Conservation (phyloP, 2,113 vertebrate genomes). For the Poicephalus gulielmi region DNA sequence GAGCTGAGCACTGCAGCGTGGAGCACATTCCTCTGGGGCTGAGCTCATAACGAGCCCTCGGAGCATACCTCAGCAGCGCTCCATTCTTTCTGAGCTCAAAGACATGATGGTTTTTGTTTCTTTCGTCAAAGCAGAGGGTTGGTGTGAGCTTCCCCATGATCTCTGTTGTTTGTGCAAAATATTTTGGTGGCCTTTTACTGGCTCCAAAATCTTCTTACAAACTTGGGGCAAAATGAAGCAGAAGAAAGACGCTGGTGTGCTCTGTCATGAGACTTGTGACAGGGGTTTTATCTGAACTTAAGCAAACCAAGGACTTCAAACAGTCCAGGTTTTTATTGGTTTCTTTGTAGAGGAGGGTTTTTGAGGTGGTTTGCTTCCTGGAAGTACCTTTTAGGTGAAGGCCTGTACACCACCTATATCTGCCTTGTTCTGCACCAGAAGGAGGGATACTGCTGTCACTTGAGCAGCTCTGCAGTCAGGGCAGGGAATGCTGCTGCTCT, state of each 20-base stretch:
- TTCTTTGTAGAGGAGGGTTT: neutral
- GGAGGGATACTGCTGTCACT: neutral
- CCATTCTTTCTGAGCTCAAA: neutral
- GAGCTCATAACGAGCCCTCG: neutral
- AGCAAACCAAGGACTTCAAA: neutral
- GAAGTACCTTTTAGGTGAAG: neutral
- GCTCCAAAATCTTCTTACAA: neutral
- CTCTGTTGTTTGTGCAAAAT: neutral
- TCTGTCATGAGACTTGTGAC: neutral
- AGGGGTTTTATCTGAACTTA: neutral
- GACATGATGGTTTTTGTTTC: neutral
- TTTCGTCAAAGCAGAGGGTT: neutral
- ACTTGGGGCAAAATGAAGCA: fast-evolving
- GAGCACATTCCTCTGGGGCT: neutral
- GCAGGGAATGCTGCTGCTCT: neutral
- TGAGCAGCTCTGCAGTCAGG: neutral
- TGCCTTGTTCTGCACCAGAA: neutral
- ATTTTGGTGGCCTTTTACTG: neutral
- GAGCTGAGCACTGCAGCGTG: neutral
- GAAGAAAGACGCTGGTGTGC: fast-evolving
- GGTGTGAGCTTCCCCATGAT: neutral
- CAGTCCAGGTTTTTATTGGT: neutral
- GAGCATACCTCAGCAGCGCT: neutral
- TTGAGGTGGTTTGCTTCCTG: neutral
- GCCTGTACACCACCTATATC: too few relatives aligned